Conservation (phyloP, 2,797 vertebrate species). For the Heteromormyrus szaboi region DNA sequence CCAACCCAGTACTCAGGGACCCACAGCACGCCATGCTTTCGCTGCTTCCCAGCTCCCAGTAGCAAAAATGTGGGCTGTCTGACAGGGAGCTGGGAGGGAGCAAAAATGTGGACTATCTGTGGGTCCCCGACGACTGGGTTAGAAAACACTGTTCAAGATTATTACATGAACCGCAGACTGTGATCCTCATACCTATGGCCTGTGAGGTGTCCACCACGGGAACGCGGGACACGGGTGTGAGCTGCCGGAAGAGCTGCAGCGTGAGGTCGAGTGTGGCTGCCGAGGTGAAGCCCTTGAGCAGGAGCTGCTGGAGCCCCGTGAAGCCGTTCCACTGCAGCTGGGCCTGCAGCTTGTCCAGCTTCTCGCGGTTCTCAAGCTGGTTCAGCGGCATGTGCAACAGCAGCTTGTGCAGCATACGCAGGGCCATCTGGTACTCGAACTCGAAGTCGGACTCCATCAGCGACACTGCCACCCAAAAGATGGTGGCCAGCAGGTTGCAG, state of each 20-base stretch:
- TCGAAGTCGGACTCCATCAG: slow-evolving; percentile 99
- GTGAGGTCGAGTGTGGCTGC: slow-evolving; percentile 90
- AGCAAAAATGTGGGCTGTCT: neutral
- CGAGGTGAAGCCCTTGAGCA: slow-evolving; percentile 97
- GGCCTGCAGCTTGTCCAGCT: slow-evolving; percentile 90
- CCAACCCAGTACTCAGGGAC: neutral
- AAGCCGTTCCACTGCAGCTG: slow-evolving; percentile 95
- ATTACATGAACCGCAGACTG: neutral
- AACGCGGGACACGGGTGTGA: slow-evolving; percentile 88
- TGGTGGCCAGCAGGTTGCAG: slow-evolving; percentile 83
- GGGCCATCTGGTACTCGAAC: slow-evolving; percentile 96
- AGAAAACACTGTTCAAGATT: neutral
- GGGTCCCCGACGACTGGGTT: neutral
- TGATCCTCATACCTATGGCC: slow-evolving; percentile 72
- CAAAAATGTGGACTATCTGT: neutral
- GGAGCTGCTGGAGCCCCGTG: slow-evolving; percentile 89
- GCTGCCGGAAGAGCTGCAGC: slow-evolving; percentile 88
- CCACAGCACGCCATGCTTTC: neutral
- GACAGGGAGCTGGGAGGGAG: neutral
- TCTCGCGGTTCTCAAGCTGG: slow-evolving; percentile 87
- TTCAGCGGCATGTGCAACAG: slow-evolving; percentile 86
- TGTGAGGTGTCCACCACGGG: slow-evolving; percentile 93
- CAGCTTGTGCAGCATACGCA: slow-evolving; percentile 85
- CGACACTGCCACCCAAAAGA: slow-evolving; percentile 97
- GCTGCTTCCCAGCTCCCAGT: neutral